Evolutionary conservation across 1,140 invertebrate genomes (phyloP).

Genomic region (Drosophila micromelanica): DNA sequence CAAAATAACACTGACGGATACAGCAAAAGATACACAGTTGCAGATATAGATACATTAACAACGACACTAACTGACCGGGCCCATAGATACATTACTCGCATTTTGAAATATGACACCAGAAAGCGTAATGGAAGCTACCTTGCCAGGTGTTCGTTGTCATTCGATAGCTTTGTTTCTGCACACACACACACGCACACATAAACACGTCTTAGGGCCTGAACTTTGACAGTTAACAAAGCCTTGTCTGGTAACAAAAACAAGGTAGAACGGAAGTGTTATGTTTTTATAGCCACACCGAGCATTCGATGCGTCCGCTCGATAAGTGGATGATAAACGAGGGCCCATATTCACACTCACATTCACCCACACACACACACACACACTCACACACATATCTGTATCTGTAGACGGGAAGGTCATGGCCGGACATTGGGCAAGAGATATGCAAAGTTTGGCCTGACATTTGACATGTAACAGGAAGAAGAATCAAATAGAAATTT

Average conservation of each 20-base stretch:
- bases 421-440: conserved; percentile 27
- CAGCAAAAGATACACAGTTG: not conserved
- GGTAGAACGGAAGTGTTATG: conserved; percentile 50
- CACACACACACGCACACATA: conserved; percentile 4
- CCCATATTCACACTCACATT: not conserved
- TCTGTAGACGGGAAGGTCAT: conserved; percentile 28
- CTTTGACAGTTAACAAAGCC: conserved; percentile 21
- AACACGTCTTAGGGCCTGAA: conserved; percentile 20
- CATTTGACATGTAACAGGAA: conserved; percentile 34
- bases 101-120: conserved; percentile 35
- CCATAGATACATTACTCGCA: conserved; percentile 8
- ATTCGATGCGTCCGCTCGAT: conserved; percentile 50
- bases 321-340: conserved; percentile 47
- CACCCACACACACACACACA: conserved; percentile 7
- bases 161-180: conserved; percentile 29
- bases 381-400: not conserved
- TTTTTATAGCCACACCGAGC: conserved; percentile 31
- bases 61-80: not conserved
- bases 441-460: conserved; percentile 20
- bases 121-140: conserved; percentile 27
- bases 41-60: conserved; percentile 16
- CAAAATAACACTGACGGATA: conserved; percentile 3
- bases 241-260: conserved; percentile 19
- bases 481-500: conserved; percentile 38
- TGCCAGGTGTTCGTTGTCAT: conserved; percentile 19